phyloP scores from a whole-genome alignment of 2,888 invertebrate genomes.

The Hipparchia sbordonii region DNA sequence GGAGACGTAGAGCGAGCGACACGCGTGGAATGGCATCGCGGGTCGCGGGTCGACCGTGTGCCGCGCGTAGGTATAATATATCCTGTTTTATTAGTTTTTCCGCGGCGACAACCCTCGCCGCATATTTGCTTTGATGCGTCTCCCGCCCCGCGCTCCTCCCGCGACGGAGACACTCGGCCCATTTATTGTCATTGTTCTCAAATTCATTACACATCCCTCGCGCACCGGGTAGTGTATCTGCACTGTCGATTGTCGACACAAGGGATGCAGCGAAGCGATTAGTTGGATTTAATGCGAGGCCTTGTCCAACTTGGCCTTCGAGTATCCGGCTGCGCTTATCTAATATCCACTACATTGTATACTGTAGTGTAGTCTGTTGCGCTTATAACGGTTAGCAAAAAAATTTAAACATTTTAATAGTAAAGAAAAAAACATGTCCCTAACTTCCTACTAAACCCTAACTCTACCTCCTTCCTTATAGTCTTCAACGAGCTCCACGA shows the following conservation, averaged over 20 bases:
- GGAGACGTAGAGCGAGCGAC: constrained; percentile 9
- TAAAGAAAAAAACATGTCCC: too few species aligned
- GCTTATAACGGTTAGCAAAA: too few species aligned
- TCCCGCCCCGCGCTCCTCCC: constrained; percentile 26
- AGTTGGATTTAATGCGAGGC: background rate
- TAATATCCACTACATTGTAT: background rate
- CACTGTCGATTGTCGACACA: background rate
- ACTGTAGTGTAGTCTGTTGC: too few species aligned
- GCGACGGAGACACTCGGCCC: constrained; percentile 34
- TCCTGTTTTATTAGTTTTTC: constrained; percentile 78
- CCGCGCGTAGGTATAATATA: constrained; percentile 66
- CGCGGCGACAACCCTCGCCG: constrained; percentile 64
- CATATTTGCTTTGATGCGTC: constrained; percentile 44
- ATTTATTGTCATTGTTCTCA: constrained; percentile 41
- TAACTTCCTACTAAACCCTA: too few species aligned
- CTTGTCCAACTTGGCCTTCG: background rate
- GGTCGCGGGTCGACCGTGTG: constrained; percentile 42
- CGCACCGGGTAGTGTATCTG: background rate
- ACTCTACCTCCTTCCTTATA: too few species aligned
- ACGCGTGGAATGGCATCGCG: constrained; percentile 38
- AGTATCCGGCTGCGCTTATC: background rate
- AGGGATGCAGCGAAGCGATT: background rate
- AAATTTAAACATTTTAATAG: too few species aligned
- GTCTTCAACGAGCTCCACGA: too few species aligned
- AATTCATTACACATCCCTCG: constrained; percentile 38